Base-by-base conservation (phyloP, 2,888 invertebrate species). In the Leucophenga maculata region DNA sequence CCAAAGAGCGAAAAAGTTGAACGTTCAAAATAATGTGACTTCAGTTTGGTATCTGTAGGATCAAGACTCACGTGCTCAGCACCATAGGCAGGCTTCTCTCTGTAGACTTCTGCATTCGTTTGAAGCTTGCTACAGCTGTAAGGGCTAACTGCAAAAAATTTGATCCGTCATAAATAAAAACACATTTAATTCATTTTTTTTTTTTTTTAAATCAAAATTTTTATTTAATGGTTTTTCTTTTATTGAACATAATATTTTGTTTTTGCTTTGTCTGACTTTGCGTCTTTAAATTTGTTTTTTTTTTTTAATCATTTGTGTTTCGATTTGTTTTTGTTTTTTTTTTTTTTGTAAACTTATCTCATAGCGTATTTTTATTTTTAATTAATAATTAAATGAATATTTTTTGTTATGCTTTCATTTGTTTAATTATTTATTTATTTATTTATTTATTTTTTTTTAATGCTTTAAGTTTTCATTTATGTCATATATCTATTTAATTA, bases 201-300 rank as follows among this genome's bases (percentile, higher is more conserved):
- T 46, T 62, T 67, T 68, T 74, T 80, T 77, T 44, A 20, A 66
- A 54, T 81, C 72, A 77, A 83, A 84, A 77, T 82, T 78, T 78
- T 74, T 73, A 71, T 75, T 75, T 72, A 77, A 80, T 75, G 77
- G 79, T 81, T 79, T 78, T 85, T 77, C 70, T 71, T 86, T 87
- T 86, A 86, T 85, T 85, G 86, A 87, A 87, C 87, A 87, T 87
- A 87, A 86, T 87, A 80, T 79, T 76, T 81, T 84, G 75, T 70
- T 72, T 74, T 71, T 76, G 48, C 64, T 69, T 76, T 75, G 68
- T 74, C 68, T 69, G 71, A 69, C 48, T 60, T 52, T 55, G 54
- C 71, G 55, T 55, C 77, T 67, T 72, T 75, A 39, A 48, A 67
- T 70, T 72, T 74, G 71, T 69, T 55, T 67, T 78, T 75, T 75